Evolutionary conservation across 2,888 invertebrate species (phyloP).

Genomic region (Heliconius erato): DNA sequence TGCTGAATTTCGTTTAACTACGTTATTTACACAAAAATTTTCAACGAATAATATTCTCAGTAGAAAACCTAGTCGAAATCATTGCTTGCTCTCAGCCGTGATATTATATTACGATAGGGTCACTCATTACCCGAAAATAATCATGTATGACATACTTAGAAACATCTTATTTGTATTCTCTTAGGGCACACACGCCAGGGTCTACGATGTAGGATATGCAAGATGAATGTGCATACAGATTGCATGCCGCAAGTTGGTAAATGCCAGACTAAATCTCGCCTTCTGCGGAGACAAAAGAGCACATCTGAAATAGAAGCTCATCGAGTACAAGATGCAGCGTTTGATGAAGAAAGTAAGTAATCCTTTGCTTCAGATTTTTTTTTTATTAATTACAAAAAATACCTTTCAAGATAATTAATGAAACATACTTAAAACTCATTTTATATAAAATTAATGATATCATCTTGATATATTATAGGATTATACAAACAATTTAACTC

Average conservation of each 20-base stretch:
- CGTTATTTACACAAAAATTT: too few species aligned
- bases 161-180: slow-evolving; percentile 50
- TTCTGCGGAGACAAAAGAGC: slow-evolving; percentile 95
- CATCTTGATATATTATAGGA: background rate
- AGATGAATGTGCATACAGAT: slow-evolving; percentile 95
- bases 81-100: too few species aligned
- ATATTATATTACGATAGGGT: too few species aligned
- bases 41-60: too few species aligned
- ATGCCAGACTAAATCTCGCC: slow-evolving; percentile 94
- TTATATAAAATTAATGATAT: background rate
- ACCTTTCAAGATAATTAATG: background rate
- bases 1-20: too few species aligned
- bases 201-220: slow-evolving; percentile 94
- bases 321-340: slow-evolving; percentile 87
- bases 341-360: slow-evolving; percentile 93
- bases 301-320: slow-evolving; percentile 92
- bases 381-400: background rate
- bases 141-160: background rate
- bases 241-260: slow-evolving; percentile 93
- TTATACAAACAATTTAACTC: background rate
- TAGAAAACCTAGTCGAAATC: too few species aligned
- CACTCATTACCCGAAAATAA: background rate
- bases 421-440: background rate
- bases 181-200: slow-evolving; percentile 96
- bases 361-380: background rate